phyloP scores from a whole-genome alignment of 2,888 invertebrate species.

The Drosophila kambysellisi region DNA sequence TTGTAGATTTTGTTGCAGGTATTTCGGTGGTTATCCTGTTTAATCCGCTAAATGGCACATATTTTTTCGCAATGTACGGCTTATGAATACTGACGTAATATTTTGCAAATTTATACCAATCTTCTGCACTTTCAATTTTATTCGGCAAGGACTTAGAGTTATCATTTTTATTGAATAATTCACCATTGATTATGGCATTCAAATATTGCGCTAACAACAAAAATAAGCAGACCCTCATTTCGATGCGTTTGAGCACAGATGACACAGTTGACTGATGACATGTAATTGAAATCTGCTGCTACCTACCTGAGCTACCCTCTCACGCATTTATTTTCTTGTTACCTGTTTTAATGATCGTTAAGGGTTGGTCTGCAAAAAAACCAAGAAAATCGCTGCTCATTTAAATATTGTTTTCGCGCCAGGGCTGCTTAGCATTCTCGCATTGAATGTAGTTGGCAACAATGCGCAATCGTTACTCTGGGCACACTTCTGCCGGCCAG shows the following conservation, averaged over 20 bases:
- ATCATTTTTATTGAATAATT: background rate
- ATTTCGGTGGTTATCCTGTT: background rate
- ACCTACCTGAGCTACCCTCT: slow-evolving; percentile 46
- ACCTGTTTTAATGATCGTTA: slow-evolving; percentile 37
- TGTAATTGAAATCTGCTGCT: slow-evolving; percentile 11
- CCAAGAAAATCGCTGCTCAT: background rate
- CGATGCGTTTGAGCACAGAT: slow-evolving; percentile 17
- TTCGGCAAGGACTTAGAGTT: slow-evolving; percentile 23
- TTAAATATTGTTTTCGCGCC: slow-evolving; percentile 19
- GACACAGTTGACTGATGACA: slow-evolving; percentile 36
- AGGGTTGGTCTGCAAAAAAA: slow-evolving; percentile 17
- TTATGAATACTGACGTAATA: slow-evolving; percentile 54
- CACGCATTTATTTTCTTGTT: background rate
- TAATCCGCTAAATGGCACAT: slow-evolving; percentile 58
- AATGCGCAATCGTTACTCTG: slow-evolving; percentile 6
- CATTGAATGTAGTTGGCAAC: slow-evolving; percentile 24
- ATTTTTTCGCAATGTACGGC: slow-evolving; percentile 54
- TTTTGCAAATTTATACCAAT: slow-evolving; percentile 63
- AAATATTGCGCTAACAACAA: slow-evolving; percentile 7
- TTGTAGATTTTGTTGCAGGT: background rate
- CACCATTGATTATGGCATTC: background rate
- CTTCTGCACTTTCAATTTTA: slow-evolving; percentile 42
- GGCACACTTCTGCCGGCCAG: slow-evolving; percentile 57
- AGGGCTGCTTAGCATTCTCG: background rate
- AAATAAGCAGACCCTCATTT: slow-evolving; percentile 38